These are phyloP conservation scores for Ibycter americanus DNA, from an alignment of 2,797 vertebrate species.

Conservation along the genomic window DNA sequence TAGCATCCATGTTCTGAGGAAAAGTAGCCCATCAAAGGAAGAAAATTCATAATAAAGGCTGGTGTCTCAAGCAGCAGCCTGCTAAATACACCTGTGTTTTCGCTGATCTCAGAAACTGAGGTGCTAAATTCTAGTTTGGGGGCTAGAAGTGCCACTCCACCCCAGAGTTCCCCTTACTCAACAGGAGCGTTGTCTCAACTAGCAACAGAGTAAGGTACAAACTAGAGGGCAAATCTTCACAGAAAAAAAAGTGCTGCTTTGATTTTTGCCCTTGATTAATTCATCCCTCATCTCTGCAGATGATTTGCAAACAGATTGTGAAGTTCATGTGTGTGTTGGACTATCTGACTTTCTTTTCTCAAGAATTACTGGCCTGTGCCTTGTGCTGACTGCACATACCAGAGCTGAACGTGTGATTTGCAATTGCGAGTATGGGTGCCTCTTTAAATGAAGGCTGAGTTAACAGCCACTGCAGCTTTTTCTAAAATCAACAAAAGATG, in stretches of 20 bases:
- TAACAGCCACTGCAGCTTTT: not conserved
- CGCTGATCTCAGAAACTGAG: not conserved
- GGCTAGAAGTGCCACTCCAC: not conserved
- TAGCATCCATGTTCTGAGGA: not conserved
- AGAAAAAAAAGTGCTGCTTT: not conserved
- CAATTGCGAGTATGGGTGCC: too few species aligned
- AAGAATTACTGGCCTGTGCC: not conserved
- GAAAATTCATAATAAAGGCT: not conserved
- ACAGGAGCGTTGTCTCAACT: not conserved
- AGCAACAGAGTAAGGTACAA: not conserved
- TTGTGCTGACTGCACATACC: not conserved
- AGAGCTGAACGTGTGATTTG: not conserved
- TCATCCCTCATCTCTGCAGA: not conserved
- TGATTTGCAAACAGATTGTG: not conserved
- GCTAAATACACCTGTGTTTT: not conserved
- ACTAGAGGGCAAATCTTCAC: not conserved
- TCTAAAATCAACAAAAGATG: not conserved
- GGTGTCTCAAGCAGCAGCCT: not conserved
- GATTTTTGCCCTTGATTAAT: not conserved
- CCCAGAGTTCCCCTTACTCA: not conserved
- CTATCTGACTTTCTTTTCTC: not conserved
- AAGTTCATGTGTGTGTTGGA: fast-evolving
- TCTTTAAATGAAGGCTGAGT: not conserved
- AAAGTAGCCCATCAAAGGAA: not conserved
- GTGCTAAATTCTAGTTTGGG: not conserved